Conservation (phyloP, 1,140 invertebrate species). For the Meteorus sp. region DNA sequence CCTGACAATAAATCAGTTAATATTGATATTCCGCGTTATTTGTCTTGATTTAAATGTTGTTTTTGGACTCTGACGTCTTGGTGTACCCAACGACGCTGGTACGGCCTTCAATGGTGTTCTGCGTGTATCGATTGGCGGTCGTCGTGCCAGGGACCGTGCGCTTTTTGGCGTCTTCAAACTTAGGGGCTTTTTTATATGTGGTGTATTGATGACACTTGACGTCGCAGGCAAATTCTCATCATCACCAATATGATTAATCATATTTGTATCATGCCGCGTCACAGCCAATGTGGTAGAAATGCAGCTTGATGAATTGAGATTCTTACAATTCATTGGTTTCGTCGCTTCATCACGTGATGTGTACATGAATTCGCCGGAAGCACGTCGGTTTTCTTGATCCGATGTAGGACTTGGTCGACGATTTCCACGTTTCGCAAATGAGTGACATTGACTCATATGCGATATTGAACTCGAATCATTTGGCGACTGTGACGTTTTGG, state of each 20-base stretch:
- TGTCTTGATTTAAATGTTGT: constrained; percentile 41
- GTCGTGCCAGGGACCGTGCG: constrained; percentile 43
- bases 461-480: constrained; percentile 25
- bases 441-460: constrained; percentile 14
- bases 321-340: background rate
- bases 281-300: too few species aligned
- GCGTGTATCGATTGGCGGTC: constrained; percentile 40
- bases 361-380: background rate
- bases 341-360: background rate
- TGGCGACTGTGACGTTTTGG: constrained; percentile 22
- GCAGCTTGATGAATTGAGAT: background rate
- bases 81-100: constrained; percentile 40
- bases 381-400: constrained; percentile 23
- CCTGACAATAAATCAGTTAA: too few species aligned
- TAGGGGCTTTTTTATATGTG: constrained; percentile 53
- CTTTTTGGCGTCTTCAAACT: constrained; percentile 52
- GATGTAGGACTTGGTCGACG: constrained; percentile 12
- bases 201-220: constrained; percentile 45
- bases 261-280: background rate
- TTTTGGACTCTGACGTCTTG: constrained; percentile 50
- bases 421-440: constrained; percentile 18
- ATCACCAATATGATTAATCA: background rate
- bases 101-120: constrained; percentile 54
- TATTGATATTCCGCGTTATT: constrained; percentile 30
- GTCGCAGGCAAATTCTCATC: background rate